Percentiles rank a stretch among this genome's conserved stretches.
phyloP scores from a whole-genome alignment of 2,888 invertebrate species.

The Pristionchus entomophagus region DNA sequence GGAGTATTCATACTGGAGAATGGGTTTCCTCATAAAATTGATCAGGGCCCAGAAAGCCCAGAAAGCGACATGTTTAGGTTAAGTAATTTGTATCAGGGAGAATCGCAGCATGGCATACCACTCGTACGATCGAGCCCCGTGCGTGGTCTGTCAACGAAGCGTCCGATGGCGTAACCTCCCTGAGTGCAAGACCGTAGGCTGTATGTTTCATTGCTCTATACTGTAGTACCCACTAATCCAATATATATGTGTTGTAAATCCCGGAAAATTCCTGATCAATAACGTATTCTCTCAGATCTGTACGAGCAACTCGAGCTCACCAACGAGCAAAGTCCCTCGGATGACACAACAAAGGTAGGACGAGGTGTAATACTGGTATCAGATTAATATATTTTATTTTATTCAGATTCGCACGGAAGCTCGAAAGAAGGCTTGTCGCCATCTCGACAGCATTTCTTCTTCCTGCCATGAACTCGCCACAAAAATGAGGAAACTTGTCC shows the following conservation, averaged over 20 bases:
- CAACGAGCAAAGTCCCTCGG: background rate
- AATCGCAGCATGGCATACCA: background rate
- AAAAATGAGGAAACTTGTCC: background rate
- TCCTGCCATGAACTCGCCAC: background rate
- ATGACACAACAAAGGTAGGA: background rate
- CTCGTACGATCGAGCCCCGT: background rate
- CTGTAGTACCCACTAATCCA: background rate
- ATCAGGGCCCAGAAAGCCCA: too few species aligned
- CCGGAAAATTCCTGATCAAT: too few species aligned
- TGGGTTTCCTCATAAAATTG: too few species aligned
- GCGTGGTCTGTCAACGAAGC: background rate
- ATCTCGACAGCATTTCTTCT: background rate
- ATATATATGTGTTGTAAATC: background rate
- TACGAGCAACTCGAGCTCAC: slow-evolving; percentile 13
- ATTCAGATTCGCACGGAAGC: background rate
- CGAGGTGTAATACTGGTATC: too few species aligned
- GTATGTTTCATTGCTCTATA: too few species aligned
- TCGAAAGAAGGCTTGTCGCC: background rate
- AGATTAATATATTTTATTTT: background rate
- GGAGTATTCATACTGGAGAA: too few species aligned
- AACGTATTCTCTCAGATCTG: background rate
- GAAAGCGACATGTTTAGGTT: too few species aligned
- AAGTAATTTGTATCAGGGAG: background rate
- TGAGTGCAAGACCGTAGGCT: slow-evolving; percentile 25
- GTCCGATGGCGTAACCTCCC: background rate